These are phyloP conservation scores for Hartigia nigra DNA, from an alignment of 2,888 invertebrate genomes.

Conservation along the genomic window DNA sequence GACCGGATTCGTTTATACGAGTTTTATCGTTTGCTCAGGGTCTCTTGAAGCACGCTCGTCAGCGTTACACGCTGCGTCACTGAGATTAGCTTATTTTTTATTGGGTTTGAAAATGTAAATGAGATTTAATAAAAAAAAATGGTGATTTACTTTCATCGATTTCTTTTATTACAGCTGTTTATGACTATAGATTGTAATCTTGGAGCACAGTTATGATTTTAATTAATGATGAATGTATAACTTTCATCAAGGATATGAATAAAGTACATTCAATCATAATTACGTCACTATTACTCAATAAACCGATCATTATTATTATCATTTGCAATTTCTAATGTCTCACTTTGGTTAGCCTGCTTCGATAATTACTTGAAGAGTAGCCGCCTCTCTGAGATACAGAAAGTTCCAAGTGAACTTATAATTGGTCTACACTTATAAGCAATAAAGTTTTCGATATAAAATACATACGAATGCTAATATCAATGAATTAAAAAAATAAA, in stretches of 20 bases:
- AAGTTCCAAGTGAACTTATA: no score
- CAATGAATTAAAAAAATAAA: not conserved
- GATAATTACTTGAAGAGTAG: no score
- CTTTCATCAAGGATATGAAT: not conserved
- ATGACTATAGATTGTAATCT: not conserved
- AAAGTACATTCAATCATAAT: not conserved
- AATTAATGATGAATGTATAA: not conserved
- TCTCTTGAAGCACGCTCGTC: conserved; percentile 6
- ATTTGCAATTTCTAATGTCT: no score
- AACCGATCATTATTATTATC: no score
- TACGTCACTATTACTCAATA: no score
- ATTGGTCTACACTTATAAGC: not conserved
- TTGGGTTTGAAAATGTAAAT: not conserved
- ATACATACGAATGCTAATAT: not conserved
- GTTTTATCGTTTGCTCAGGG: conserved; percentile 24
- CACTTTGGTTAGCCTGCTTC: no score
- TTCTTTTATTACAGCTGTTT: not conserved
- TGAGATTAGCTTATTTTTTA: not conserved
- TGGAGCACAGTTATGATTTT: not conserved
- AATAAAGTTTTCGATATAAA: not conserved
- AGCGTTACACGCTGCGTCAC: not conserved
- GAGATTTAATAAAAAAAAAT: not conserved
- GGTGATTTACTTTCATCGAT: not conserved
- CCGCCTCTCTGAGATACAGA: no score
- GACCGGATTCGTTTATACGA: conserved; percentile 37